Base-by-base conservation (phyloP, 2,888 invertebrate species). In the Corbicula japonica region DNA sequence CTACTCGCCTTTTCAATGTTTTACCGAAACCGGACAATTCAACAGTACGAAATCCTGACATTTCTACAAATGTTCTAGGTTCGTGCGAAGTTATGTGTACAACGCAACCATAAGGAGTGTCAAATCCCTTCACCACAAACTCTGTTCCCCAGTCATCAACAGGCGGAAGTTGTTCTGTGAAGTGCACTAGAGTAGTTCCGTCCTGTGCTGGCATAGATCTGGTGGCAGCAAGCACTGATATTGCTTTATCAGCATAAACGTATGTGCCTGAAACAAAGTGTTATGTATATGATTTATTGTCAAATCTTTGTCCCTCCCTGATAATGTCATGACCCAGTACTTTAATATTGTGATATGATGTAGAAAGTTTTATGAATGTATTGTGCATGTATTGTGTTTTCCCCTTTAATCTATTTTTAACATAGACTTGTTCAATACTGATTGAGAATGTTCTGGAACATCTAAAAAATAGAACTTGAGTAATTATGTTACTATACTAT, bases 81-180 rank as follows among this genome's bases (percentile, higher is more conserved):
- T 56, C 5, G 23, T 30, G 23, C 2, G 73, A 60, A 2, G 74
- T 76, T 8, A 81, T 77, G n/a, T 62, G 56, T 5, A 81, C 34
- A 2, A 81, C 61, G 21, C 74, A 26, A 10, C 77, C 77, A 52
- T 71, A 77, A 0, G 32, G 23, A 15, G 35, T 52, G 1, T 65
- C 68, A 18, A 68, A 26, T 15, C 77, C 52, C 1, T 12, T 32
- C 5, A 81, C 35, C 2, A 66, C 23, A 26, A 77, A 81, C 26
- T 77, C 56, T 1, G 54, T 54, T 15, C 77, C 77, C 77, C 74
- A 77, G n/a, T 71, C 46, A 2, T 32, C 10, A 1, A 68, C 38
- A 1, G 81, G 75, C 3, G 60, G 15, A 10, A 81, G 54, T 38
- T 81, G 81, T 48, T 81, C 81, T 10, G 63, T 23, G 6, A 71